phyloP scores from a whole-genome alignment of 2,888 invertebrate species.

The Drosophila longiperda region DNA sequence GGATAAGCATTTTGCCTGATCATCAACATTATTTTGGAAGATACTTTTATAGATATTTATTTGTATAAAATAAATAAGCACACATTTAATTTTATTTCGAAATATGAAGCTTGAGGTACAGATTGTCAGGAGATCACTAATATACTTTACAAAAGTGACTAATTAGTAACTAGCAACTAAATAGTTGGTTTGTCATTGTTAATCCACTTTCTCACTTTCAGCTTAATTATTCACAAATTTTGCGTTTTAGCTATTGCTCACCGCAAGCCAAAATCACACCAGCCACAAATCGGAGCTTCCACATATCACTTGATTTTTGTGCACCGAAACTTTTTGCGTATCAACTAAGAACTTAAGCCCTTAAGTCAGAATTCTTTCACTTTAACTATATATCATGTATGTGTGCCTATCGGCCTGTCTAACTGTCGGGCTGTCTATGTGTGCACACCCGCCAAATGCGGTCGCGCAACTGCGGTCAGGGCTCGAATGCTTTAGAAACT shows the following conservation, averaged over 20 bases:
- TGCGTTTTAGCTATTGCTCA: slow-evolving; percentile 22
- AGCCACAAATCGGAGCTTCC: slow-evolving; percentile 11
- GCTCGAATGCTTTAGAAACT: slow-evolving; percentile 45
- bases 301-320: slow-evolving; percentile 19
- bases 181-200: not conserved
- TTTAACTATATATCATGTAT: slow-evolving; percentile 5
- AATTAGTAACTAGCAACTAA: not conserved
- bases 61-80: too few species aligned
- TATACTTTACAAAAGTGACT: not conserved
- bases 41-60: not conserved
- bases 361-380: slow-evolving; percentile 16
- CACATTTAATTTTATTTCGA: not conserved
- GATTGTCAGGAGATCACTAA: not conserved
- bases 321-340: not conserved
- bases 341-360: slow-evolving; percentile 10
- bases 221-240: not conserved
- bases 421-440: slow-evolving; percentile 16
- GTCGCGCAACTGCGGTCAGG: slow-evolving; percentile 73
- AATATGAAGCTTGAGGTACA: not conserved
- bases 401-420: not conserved
- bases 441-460: slow-evolving; percentile 73
- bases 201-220: slow-evolving; percentile 5
- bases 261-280: slow-evolving; percentile 35
- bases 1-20: slow-evolving; percentile 11
- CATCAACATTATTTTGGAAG: slow-evolving; percentile 12